These are phyloP conservation scores for Heliconius hewitsoni DNA, from an alignment of 1,140 invertebrate species.

Conservation along the genomic window DNA sequence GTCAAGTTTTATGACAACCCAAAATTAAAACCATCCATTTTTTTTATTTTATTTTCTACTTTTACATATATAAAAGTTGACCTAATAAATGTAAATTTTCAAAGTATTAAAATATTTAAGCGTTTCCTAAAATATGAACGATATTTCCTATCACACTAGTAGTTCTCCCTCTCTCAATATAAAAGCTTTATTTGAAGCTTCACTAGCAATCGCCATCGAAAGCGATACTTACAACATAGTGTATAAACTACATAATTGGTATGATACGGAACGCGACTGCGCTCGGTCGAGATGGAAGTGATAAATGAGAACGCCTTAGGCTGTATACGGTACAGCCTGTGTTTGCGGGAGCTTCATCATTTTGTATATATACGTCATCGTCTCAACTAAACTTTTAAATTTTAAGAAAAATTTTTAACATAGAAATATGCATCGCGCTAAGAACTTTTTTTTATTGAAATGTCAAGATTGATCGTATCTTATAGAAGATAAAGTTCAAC, in stretches of 20 bases:
- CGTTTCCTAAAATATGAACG: no score
- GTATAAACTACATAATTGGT: slow-evolving; percentile 10
- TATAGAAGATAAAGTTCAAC: background rate
- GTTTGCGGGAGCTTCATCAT: background rate
- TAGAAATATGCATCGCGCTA: background rate
- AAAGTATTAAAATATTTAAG: no score
- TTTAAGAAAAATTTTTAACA: background rate
- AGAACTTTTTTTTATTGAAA: background rate
- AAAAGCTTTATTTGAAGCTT: background rate
- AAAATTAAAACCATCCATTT: no score
- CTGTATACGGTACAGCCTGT: background rate
- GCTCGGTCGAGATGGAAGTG: slow-evolving; percentile 1
- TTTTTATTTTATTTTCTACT: no score
- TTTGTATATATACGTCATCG: background rate
- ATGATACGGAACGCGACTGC: background rate
- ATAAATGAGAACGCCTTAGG: slow-evolving; percentile 11
- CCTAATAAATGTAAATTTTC: no score
- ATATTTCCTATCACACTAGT: background rate
- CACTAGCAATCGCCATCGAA: background rate
- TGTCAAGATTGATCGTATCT: background rate
- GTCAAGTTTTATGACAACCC: no score
- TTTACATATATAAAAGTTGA: no score
- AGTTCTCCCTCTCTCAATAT: background rate
- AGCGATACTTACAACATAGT: slow-evolving; percentile 1
- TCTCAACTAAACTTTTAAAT: no score